A percentile compares a stretch with the other conserved stretches of the same genome.
Evolutionary conservation across 2,113 vertebrate genomes (phyloP).

Genomic region (Pagrus major): DNA sequence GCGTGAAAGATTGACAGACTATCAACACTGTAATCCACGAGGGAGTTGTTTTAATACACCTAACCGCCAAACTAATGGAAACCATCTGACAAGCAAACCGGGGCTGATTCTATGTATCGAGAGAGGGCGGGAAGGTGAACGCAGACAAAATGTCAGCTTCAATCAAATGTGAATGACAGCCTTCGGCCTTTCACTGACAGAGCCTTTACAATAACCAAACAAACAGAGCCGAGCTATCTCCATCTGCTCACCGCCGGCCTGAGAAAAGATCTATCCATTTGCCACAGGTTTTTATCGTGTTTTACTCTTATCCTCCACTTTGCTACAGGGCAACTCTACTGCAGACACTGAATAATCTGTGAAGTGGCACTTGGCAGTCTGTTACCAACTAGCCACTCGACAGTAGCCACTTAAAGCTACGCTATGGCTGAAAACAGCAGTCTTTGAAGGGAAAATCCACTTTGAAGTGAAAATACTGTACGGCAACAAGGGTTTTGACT

Average conservation of each 20-base stretch:
- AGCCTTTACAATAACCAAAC: slow-evolving; percentile 23
- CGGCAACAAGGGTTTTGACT: neutral
- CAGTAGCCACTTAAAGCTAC: slow-evolving; percentile 57
- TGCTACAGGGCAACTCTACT: slow-evolving; percentile 57
- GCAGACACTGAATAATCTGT: slow-evolving; percentile 63
- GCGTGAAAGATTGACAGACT: slow-evolving; percentile 62
- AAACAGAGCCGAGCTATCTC: neutral
- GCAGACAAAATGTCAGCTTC: slow-evolving; percentile 68
- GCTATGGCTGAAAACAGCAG: slow-evolving; percentile 36
- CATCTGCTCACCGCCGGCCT: neutral
- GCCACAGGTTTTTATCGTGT: slow-evolving; percentile 53
- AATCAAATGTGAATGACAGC: slow-evolving; percentile 73
- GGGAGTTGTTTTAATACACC: slow-evolving; percentile 60
- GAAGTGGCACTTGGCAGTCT: slow-evolving; percentile 73
- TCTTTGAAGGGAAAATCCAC: slow-evolving; percentile 34
- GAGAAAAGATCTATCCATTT: slow-evolving; percentile 36
- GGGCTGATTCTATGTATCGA: slow-evolving; percentile 47
- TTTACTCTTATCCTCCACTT: slow-evolving; percentile 59
- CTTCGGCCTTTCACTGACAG: slow-evolving; percentile 48
- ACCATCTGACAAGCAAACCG: slow-evolving; percentile 55
- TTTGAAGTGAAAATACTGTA: neutral
- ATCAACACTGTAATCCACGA: slow-evolving; percentile 60
- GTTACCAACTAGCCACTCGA: slow-evolving; percentile 60
- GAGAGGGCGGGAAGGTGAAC: slow-evolving; percentile 38
- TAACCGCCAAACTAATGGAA: slow-evolving; percentile 66